A percentile compares a stretch with the other conserved stretches of the same genome.
Evolutionary conservation across 2,797 vertebrate species (phyloP).

Genomic region (Microctenopoma lineatum): DNA sequence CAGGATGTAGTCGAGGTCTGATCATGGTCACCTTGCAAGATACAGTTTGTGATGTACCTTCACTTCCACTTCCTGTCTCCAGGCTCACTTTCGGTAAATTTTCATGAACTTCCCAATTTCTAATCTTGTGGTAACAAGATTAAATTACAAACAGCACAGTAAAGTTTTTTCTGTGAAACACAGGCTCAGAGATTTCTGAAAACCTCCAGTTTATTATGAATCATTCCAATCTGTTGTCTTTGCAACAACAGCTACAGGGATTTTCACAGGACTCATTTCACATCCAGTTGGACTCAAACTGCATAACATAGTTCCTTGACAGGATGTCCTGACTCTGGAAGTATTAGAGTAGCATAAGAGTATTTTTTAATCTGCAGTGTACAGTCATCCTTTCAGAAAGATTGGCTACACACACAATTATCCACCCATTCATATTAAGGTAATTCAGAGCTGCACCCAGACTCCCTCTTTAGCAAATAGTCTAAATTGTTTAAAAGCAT

Average conservation of each 20-base stretch:
- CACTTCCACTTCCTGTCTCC: constrained; percentile 11
- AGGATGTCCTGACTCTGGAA: background rate
- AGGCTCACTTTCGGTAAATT: background rate
- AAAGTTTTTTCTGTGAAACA: background rate
- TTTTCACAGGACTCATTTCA: no score
- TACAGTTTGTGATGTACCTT: constrained; percentile 8
- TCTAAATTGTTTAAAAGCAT: no score
- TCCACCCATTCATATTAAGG: background rate
- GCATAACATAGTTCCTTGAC: background rate
- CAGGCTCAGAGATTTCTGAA: background rate
- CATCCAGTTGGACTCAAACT: background rate
- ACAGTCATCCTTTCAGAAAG: background rate
- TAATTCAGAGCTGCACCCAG: background rate
- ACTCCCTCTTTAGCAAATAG: no score
- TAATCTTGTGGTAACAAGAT: background rate
- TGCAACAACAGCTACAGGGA: background rate
- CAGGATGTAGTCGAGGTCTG: constrained; percentile 41
- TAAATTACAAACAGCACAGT: background rate
- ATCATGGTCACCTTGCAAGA: constrained; percentile 45
- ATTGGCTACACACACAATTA: background rate
- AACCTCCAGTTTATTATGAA: constrained; percentile 4
- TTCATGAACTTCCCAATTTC: constrained; percentile 10
- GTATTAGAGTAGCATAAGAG: background rate
- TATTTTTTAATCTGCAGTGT: background rate
- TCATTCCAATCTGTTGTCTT: background rate